phyloP scores from a whole-genome alignment of 2,113 vertebrate species.

The Genyomyrus donnyi region DNA sequence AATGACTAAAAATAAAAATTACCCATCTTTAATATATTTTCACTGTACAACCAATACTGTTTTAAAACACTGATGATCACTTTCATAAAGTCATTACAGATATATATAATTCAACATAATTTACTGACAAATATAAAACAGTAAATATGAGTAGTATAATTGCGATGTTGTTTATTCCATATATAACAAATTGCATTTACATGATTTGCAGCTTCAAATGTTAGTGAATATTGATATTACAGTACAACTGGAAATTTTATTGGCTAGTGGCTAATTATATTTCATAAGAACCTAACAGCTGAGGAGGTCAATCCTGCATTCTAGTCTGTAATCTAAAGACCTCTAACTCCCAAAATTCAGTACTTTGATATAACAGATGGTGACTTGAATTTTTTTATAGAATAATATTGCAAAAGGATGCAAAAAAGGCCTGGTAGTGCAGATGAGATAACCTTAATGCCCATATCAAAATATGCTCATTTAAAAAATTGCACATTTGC shows the following conservation, averaged over 20 bases:
- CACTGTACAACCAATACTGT: not conserved
- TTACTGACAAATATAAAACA: not conserved
- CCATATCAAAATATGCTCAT: not conserved
- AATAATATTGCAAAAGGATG: not conserved
- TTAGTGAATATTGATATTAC: not conserved
- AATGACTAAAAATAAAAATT: not conserved
- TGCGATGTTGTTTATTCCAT: not conserved
- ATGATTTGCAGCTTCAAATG: not conserved
- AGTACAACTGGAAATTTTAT: not conserved
- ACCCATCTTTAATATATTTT: not conserved
- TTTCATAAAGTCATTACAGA: not conserved
- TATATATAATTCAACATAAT: not conserved
- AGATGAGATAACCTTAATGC: not conserved
- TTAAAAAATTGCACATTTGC: not conserved
- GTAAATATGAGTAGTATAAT: not conserved
- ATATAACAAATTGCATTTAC: not conserved
- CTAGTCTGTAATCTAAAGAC: not conserved
- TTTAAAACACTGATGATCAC: not conserved
- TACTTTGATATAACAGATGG: not conserved
- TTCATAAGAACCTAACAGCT: not conserved
- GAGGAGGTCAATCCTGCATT: not conserved
- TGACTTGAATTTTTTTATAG: not conserved
- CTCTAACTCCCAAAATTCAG: not conserved
- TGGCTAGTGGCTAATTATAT: not conserved
- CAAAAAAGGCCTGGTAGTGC: not conserved